phyloP scores from a whole-genome alignment of 2,888 invertebrate genomes.

The Xestia xanthographa region DNA sequence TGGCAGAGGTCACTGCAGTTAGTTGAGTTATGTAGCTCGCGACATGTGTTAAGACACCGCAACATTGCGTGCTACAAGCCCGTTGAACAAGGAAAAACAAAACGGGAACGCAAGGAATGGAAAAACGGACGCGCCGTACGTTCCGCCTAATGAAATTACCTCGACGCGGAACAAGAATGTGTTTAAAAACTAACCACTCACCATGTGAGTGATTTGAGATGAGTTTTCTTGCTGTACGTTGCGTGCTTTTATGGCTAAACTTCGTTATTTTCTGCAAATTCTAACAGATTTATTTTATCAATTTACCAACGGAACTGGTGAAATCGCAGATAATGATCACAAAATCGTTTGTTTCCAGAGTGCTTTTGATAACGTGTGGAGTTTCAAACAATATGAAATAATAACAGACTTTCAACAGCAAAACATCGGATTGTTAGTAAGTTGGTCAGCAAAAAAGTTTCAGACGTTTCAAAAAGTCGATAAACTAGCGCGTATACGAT shows the following conservation, averaged over 20 bases:
- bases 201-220: constrained; percentile 16
- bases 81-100: constrained; percentile 67
- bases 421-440: constrained; percentile 30
- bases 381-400: constrained; percentile 40
- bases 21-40: constrained; percentile 66
- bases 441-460: constrained; percentile 57
- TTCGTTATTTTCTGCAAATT: neutral
- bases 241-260: neutral
- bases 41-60: constrained; percentile 76
- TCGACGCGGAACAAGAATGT: constrained; percentile 18
- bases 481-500: constrained; percentile 33
- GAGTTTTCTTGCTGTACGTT: neutral
- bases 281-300: neutral
- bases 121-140: constrained; percentile 43
- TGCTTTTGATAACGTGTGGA: constrained; percentile 20
- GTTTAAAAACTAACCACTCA: constrained; percentile 37
- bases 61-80: constrained; percentile 73
- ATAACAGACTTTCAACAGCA: constrained; percentile 36
- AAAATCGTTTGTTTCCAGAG: neutral
- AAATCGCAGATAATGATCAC: constrained; percentile 8
- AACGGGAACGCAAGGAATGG: constrained; percentile 60
- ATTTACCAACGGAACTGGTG: neutral
- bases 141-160: constrained; percentile 53
- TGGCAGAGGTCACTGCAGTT: constrained; percentile 77
- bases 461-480: constrained; percentile 49